A percentile compares a stretch with the other conserved stretches of the same genome.
Conservation (phyloP, 1,140 invertebrate genomes). For the Leptinotarsa defecta region DNA sequence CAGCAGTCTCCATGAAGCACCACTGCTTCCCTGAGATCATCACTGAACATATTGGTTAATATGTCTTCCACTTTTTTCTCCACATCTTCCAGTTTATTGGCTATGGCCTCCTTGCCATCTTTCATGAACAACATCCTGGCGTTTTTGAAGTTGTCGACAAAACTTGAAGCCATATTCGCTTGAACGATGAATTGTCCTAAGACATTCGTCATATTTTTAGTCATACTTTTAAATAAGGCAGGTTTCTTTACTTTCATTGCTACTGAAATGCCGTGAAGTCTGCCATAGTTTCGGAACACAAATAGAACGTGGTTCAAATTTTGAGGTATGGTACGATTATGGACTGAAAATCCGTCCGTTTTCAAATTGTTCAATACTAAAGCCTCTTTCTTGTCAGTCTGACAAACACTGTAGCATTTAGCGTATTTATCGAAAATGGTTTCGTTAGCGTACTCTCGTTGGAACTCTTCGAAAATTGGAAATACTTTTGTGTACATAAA, state of each 20-base stretch:
- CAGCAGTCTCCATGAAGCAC: constrained; percentile 62
- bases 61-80: constrained; percentile 31
- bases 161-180: constrained; percentile 24
- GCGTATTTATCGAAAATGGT: constrained; percentile 42
- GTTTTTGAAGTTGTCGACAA: constrained; percentile 23
- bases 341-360: constrained; percentile 55
- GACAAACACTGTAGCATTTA: constrained; percentile 53
- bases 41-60: constrained; percentile 25
- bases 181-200: constrained; percentile 32
- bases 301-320: constrained; percentile 56
- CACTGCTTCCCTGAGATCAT: constrained; percentile 44
- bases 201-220: constrained; percentile 46
- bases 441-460: constrained; percentile 28
- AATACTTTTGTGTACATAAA: constrained; percentile 43
- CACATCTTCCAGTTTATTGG: constrained; percentile 29
- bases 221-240: constrained; percentile 47
- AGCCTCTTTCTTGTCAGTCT: constrained; percentile 56
- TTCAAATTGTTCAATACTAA: constrained; percentile 63
- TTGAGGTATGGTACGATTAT: constrained; percentile 57
- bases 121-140: constrained; percentile 26
- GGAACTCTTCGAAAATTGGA: constrained; percentile 36
- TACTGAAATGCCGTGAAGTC: constrained; percentile 61
- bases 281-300: constrained; percentile 59
- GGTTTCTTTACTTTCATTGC: constrained; percentile 57
- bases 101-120: constrained; percentile 13